phyloP scores from a whole-genome alignment of 2,797 vertebrate genomes.

The Mareca strepera region DNA sequence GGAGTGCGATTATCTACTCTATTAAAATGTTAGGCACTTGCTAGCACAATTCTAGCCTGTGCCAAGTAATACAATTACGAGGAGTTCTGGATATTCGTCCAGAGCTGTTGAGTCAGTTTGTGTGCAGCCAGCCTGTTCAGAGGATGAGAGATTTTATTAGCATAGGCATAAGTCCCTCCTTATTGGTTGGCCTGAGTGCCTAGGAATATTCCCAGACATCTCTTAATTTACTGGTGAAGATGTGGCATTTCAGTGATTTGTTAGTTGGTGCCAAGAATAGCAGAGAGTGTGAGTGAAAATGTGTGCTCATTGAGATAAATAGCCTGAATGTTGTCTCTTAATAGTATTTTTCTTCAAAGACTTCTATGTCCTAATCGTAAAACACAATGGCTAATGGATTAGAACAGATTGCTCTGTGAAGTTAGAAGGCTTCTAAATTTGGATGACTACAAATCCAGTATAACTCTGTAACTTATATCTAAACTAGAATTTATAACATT shows the following conservation, averaged over 20 bases:
- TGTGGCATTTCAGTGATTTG: not conserved
- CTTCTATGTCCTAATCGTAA: not conserved
- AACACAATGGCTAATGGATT: not conserved
- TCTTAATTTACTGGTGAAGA: not conserved
- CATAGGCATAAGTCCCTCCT: fast-evolving
- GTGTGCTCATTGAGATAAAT: not conserved
- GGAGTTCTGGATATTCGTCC: not conserved
- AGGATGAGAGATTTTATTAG: not conserved
- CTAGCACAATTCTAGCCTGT: not conserved
- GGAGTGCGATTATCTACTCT: not conserved
- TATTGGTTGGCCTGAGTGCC: not conserved
- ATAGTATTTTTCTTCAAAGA: not conserved
- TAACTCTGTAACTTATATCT: not conserved
- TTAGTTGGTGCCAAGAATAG: not conserved
- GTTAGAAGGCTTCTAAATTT: not conserved
- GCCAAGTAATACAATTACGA: not conserved
- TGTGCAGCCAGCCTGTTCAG: not conserved
- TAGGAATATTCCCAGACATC: not conserved
- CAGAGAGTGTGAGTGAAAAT: not conserved
- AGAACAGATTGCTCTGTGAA: not conserved
- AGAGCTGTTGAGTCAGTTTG: not conserved
- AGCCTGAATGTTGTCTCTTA: not conserved
- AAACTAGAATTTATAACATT: not conserved
- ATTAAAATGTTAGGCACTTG: not conserved
- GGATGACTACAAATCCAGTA: not conserved